These are phyloP conservation scores for Anolis carolinensis DNA, from an alignment of 2,113 vertebrate genomes.

Conservation along the genomic window DNA sequence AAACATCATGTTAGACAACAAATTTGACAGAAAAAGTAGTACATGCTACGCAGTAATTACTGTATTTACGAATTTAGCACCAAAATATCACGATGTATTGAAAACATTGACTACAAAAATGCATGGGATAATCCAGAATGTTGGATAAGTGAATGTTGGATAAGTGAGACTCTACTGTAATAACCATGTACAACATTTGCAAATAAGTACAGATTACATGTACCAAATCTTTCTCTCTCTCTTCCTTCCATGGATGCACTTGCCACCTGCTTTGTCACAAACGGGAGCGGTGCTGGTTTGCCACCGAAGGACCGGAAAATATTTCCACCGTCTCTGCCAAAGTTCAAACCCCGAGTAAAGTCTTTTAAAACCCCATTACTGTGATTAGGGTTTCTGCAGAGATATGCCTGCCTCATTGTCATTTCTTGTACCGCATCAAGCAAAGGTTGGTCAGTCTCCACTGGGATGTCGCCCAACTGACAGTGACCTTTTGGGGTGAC, in stretches of 20 bases:
- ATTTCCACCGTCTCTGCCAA: conserved; percentile 30
- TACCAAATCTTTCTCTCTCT: fast-evolving
- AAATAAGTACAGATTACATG: fast-evolving
- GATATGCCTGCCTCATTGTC: conserved; percentile 87
- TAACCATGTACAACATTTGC: not conserved
- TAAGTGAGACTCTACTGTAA: too few species aligned
- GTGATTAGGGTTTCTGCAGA: conserved; percentile 83
- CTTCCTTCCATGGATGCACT: conserved; percentile 74
- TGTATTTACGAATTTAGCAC: too few species aligned
- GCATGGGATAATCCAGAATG: too few species aligned
- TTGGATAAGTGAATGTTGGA: too few species aligned
- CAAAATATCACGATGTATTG: too few species aligned
- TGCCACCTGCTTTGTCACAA: conserved; percentile 71
- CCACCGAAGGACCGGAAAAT: conserved; percentile 27
- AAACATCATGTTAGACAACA: too few species aligned
- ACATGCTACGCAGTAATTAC: too few species aligned
- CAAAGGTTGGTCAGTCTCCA: conserved; percentile 67
- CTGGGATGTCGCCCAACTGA: conserved; percentile 67
- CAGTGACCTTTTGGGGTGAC: conserved; percentile 74
- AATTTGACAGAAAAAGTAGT: too few species aligned
- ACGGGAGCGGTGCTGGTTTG: conserved; percentile 65
- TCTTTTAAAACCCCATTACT: conserved; percentile 84
- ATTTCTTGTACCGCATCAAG: conserved; percentile 84
- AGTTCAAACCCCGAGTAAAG: conserved; percentile 77
- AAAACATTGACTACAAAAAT: too few species aligned